A percentile compares a stretch with the other conserved stretches of the same genome.
These are phyloP conservation scores for Eremobia ochroleuca DNA, from an alignment of 2,888 invertebrate genomes.

Conservation along the genomic window DNA sequence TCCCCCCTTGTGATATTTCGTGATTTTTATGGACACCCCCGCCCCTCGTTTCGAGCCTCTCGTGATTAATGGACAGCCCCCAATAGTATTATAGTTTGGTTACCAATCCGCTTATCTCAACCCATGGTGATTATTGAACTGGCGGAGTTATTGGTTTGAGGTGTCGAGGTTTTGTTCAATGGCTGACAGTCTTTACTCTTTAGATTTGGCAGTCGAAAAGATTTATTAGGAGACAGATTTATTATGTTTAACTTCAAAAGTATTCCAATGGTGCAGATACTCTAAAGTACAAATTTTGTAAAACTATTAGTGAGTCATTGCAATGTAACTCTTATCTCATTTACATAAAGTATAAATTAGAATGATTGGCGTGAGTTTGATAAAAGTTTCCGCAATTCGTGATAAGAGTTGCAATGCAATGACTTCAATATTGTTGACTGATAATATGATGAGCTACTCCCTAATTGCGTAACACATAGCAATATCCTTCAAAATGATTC, in stretches of 20 bases:
- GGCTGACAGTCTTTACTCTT: not conserved
- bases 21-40: too few species aligned
- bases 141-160: not conserved
- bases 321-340: not conserved
- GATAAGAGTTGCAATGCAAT: not conserved
- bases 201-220: not conserved
- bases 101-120: slow-evolving; percentile 44
- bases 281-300: too few species aligned
- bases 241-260: too few species aligned
- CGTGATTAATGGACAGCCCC: too few species aligned
- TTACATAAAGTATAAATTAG: not conserved
- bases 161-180: not conserved
- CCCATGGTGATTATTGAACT: slow-evolving; percentile 30
- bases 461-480: too few species aligned
- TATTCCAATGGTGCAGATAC: too few species aligned
- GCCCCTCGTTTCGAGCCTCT: too few species aligned
- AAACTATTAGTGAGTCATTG: not conserved
- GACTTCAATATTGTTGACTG: too few species aligned
- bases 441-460: too few species aligned
- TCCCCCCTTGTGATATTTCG: too few species aligned
- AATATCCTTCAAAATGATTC: too few species aligned
- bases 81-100: slow-evolving; percentile 35
- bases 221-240: not conserved
- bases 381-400: not conserved
- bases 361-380: not conserved